phyloP scores from a whole-genome alignment of 2,888 invertebrate genomes.

The Spilosoma lubricipeda region DNA sequence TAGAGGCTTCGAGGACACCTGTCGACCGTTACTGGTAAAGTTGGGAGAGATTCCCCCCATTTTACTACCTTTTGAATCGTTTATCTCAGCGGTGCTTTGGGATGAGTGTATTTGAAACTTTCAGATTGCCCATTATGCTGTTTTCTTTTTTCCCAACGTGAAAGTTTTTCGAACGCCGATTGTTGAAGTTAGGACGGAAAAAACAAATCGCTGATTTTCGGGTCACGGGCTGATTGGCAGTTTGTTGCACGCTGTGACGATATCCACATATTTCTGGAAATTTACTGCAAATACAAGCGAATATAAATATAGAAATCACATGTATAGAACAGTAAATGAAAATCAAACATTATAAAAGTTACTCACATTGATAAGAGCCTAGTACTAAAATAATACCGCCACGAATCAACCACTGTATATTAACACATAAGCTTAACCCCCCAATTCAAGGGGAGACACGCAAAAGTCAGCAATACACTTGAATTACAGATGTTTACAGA shows the following conservation, averaged over 20 bases:
- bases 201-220: constrained; percentile 47
- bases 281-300: not conserved
- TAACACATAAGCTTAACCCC: no score
- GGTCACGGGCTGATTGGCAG: constrained; percentile 36
- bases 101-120: constrained; percentile 70
- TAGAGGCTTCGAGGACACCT: constrained; percentile 64
- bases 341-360: not conserved
- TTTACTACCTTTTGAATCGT: constrained; percentile 66
- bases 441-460: no score
- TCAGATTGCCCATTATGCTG: constrained; percentile 68
- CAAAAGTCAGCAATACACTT: not conserved
- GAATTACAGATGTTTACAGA: not conserved
- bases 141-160: constrained; percentile 54
- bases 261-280: constrained; percentile 40
- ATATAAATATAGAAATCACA: not conserved
- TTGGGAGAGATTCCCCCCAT: constrained; percentile 52
- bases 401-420: no score
- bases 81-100: constrained; percentile 63
- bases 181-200: constrained; percentile 44
- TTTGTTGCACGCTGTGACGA: constrained; percentile 46
- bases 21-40: constrained; percentile 64
- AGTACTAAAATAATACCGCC: not conserved
- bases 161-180: constrained; percentile 49
- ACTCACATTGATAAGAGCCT: not conserved
- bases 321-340: not conserved